These are phyloP conservation scores for Parnassius smintheus DNA, from an alignment of 2,888 invertebrate species.

Conservation along the genomic window DNA sequence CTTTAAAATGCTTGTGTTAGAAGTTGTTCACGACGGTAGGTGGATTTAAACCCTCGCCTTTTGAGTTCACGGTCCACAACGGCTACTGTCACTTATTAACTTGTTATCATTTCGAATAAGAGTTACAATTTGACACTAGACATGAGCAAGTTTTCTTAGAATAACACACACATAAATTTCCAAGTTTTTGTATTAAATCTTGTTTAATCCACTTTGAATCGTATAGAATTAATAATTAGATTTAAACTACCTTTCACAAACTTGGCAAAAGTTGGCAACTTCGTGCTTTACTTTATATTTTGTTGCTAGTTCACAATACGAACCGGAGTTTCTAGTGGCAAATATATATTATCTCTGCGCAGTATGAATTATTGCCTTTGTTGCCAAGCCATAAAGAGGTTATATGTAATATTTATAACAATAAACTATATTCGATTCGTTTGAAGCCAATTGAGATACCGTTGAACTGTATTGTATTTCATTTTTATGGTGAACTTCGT, in stretches of 20 bases:
- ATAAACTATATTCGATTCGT: neutral
- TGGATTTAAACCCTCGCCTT: too few relatives aligned
- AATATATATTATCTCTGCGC: constrained; percentile 16
- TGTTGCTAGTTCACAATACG: constrained; percentile 15
- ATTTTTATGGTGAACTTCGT: too few relatives aligned
- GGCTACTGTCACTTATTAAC: neutral
- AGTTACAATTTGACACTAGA: neutral
- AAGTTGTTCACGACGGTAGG: too few relatives aligned
- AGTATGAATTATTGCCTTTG: constrained; percentile 19
- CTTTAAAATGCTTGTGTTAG: too few relatives aligned
- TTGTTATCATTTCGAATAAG: neutral
- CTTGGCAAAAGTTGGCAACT: constrained; percentile 6
- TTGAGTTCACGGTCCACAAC: too few relatives aligned
- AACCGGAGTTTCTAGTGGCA: constrained; percentile 19
- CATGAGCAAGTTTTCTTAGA: constrained; percentile 3
- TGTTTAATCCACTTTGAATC: constrained; percentile 12
- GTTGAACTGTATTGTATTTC: too few relatives aligned
- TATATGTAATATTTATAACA: constrained; percentile 7
- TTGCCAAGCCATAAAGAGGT: constrained; percentile 18
- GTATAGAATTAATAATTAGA: neutral
- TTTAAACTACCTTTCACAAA: neutral
- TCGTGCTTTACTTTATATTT: constrained; percentile 10
- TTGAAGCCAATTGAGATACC: neutral
- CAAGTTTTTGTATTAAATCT: constrained; percentile 1
- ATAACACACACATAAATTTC: constrained; percentile 6